Evolutionary conservation across 2,888 invertebrate species (phyloP).

Genomic region (Ectobius pallidus): DNA sequence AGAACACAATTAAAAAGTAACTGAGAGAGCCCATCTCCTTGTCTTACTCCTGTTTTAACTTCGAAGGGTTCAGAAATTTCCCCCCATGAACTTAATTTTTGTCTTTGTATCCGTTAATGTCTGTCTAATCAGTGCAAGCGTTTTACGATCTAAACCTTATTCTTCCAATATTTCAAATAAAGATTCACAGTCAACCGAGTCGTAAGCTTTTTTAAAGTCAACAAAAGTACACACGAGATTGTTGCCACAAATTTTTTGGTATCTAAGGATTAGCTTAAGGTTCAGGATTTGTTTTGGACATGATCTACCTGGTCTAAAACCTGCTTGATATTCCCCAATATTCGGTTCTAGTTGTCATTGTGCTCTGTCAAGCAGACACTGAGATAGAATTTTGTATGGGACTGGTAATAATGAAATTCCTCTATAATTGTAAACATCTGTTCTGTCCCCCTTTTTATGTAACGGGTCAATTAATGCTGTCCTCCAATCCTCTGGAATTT

Average conservation of each 20-base stretch:
- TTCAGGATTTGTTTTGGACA: constrained; percentile 11
- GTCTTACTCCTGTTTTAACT: background rate
- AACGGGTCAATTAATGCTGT: constrained; percentile 26
- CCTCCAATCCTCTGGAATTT: constrained; percentile 23
- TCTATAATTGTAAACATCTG: constrained; percentile 24
- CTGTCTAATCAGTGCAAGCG: background rate
- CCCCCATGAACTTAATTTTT: no score
- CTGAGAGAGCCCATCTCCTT: background rate
- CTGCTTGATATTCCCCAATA: constrained; percentile 2
- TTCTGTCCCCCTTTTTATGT: constrained; percentile 22
- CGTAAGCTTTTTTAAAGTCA: background rate
- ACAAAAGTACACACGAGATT: background rate
- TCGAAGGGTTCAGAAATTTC: no score
- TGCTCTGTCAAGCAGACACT: constrained; percentile 1
- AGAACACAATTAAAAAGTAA: background rate
- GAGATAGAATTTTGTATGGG: background rate
- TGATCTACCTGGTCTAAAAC: background rate
- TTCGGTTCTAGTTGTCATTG: constrained; percentile 4
- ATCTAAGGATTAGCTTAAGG: constrained; percentile 13
- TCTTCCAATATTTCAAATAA: no score
- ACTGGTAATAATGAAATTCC: constrained; percentile 17
- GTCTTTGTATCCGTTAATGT: background rate
- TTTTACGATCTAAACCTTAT: no score
- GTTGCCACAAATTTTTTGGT: background rate
- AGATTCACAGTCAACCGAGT: background rate